Percentiles rank a stretch among this genome's conserved stretches.
Conservation (phyloP, 2,888 invertebrate species). For the Leucophora obtusa region DNA sequence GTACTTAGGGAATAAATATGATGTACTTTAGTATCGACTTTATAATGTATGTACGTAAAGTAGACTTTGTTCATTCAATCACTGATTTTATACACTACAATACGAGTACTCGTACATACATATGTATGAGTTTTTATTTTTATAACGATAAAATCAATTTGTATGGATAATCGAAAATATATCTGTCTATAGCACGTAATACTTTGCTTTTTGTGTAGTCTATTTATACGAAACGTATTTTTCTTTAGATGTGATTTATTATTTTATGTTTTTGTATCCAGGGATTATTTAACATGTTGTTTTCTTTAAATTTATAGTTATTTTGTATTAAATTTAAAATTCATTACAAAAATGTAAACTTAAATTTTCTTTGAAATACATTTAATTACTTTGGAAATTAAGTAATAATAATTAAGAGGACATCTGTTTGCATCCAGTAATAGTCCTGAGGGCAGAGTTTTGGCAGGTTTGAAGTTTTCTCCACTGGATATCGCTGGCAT, state of each 20-base stretch:
- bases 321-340: neutral
- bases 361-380: too few relatives aligned
- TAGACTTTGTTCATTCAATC: neutral
- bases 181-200: neutral
- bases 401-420: too few relatives aligned
- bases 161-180: conserved; percentile 36
- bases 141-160: conserved; percentile 44
- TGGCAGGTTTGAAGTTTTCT: too few relatives aligned
- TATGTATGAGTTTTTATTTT: conserved; percentile 10
- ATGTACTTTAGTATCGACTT: neutral
- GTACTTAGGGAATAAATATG: neutral
- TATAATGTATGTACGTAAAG: neutral
- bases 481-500: too few relatives aligned
- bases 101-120: too few relatives aligned
- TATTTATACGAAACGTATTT: neutral
- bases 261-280: neutral
- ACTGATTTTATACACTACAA: neutral
- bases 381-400: too few relatives aligned
- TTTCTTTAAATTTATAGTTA: neutral
- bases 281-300: conserved; percentile 7
- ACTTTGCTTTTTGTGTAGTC: neutral
- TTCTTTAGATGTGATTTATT: conserved; percentile 21
- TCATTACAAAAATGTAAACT: neutral
- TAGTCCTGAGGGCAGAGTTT: too few relatives aligned
- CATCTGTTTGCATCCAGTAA: too few relatives aligned